phyloP scores from a whole-genome alignment of 2,113 vertebrate species.

The Amblyornis subalaris region DNA sequence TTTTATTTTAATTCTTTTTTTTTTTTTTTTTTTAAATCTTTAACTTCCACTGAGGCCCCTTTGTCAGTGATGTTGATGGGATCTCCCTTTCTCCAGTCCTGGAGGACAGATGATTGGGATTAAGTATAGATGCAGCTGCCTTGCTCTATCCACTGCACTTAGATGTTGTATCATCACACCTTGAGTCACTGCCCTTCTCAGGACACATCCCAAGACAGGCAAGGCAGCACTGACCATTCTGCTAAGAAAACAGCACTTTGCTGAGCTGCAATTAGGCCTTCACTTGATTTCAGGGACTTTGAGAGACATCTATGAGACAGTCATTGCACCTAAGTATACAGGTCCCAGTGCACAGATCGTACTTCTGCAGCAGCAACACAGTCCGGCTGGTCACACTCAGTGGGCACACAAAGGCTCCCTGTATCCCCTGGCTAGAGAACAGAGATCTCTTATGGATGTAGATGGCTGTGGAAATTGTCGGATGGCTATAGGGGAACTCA shows the following conservation, averaged over 20 bases:
- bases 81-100: background rate
- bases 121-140: fast-evolving
- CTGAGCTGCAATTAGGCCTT: background rate
- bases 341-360: background rate
- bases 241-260: background rate
- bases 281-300: background rate
- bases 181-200: background rate
- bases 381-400: background rate
- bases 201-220: background rate
- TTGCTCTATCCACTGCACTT: background rate
- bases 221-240: background rate
- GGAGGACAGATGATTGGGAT: background rate
- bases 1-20: background rate
- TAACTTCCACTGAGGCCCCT: background rate
- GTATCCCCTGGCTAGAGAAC: background rate
- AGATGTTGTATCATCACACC: background rate
- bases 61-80: background rate
- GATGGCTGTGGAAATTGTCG: background rate
- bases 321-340: fast-evolving
- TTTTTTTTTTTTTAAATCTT: background rate
- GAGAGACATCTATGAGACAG: background rate
- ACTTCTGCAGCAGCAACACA: background rate
- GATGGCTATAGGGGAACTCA: background rate
- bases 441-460: background rate
- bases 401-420: background rate